Percentiles rank a stretch among this genome's conserved stretches.
phyloP scores from a whole-genome alignment of 2,113 vertebrate species.

The Motacilla alba region DNA sequence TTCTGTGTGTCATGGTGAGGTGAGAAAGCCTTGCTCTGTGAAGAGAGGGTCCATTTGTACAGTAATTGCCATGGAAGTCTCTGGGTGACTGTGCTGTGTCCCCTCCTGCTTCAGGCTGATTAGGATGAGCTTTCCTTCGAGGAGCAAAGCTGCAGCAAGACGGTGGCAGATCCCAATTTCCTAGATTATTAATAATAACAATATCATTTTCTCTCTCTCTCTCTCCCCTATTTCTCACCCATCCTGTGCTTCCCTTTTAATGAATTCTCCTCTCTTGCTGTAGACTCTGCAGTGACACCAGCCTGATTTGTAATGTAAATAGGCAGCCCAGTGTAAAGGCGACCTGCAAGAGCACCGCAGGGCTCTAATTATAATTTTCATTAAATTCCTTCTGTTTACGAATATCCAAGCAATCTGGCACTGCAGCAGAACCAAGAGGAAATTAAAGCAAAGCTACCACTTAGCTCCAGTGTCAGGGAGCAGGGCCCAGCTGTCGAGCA shows the following conservation, averaged over 20 bases:
- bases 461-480: background rate
- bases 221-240: background rate
- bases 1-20: background rate
- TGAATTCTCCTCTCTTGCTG: constrained; percentile 32
- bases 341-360: constrained; percentile 58
- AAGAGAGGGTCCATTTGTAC: background rate
- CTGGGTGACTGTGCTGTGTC: background rate
- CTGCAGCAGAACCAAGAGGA: constrained; percentile 47
- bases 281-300: constrained; percentile 11
- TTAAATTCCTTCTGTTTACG: constrained; percentile 71
- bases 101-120: background rate
- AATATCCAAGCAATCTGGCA: constrained; percentile 61
- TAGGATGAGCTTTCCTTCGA: background rate
- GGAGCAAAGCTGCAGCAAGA: background rate
- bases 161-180: background rate
- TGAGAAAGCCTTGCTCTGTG: background rate
- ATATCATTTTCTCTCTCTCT: constrained; percentile 1
- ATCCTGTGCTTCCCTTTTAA: background rate
- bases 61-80: background rate
- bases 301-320: constrained; percentile 71
- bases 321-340: constrained; percentile 35
- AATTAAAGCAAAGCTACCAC: constrained; percentile 39
- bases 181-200: constrained; percentile 27
- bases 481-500: constrained; percentile 15
- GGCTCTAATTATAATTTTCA: constrained; percentile 73